Conservation (phyloP, 2,797 vertebrate genomes). For the Sebastes taczanowskii region DNA sequence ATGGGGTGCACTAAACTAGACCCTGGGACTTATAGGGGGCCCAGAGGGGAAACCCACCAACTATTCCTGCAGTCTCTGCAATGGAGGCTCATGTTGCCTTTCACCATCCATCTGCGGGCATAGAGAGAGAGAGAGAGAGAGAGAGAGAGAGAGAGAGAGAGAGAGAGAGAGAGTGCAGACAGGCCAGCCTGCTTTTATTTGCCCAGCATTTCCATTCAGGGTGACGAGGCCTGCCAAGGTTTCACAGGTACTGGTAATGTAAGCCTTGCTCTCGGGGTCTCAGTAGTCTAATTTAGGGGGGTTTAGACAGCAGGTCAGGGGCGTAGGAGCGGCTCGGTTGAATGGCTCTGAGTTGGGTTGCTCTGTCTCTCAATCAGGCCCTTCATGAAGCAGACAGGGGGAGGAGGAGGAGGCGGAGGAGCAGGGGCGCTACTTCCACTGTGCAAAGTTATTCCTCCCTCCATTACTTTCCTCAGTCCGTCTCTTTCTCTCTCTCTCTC, state of each 20-base stretch:
- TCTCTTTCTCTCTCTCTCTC: not conserved
- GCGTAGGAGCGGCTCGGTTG: constrained; percentile 68
- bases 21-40: constrained; percentile 57
- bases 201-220: constrained; percentile 80
- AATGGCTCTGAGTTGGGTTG: constrained; percentile 69
- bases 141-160: constrained; percentile 7
- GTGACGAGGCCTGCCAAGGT: constrained; percentile 76
- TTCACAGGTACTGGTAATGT: constrained; percentile 80
- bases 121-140: not conserved
- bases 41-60: constrained; percentile 64
- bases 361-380: constrained; percentile 80
- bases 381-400: constrained; percentile 69
- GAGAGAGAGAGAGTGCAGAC: constrained; percentile 80
- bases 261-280: constrained; percentile 75
- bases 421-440: constrained; percentile 31
- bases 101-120: constrained; percentile 80
- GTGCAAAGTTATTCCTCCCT: constrained; percentile 48
- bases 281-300: constrained; percentile 78
- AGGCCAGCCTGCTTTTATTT: constrained; percentile 81
- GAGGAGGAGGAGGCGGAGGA: not conserved
- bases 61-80: constrained; percentile 56
- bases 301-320: constrained; percentile 77
- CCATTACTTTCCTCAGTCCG: constrained; percentile 25
- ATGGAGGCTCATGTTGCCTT: constrained; percentile 75
- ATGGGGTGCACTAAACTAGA: constrained; percentile 50